Conservation (phyloP, 2,113 vertebrate species). For the Manacus vitellinus region DNA sequence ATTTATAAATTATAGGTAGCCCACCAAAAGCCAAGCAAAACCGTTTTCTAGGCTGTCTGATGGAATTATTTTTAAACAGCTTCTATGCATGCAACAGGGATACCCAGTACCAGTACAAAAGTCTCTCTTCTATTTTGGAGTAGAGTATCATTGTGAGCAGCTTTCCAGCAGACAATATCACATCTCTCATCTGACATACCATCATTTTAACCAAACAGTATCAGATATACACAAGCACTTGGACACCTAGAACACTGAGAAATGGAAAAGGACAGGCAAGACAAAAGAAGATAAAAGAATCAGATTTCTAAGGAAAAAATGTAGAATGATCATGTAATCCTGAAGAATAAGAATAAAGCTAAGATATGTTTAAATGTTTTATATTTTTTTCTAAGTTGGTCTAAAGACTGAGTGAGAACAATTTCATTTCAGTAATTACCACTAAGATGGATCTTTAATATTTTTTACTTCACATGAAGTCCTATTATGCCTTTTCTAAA, state of each 20-base stretch:
- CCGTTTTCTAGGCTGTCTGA: neutral
- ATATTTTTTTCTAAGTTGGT: neutral
- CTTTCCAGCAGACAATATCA: neutral
- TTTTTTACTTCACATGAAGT: neutral
- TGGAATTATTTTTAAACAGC: neutral
- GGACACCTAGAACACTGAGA: neutral
- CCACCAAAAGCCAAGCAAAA: neutral
- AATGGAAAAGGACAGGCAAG: neutral
- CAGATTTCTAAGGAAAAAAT: neutral
- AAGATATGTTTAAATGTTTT: neutral
- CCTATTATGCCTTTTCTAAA: neutral
- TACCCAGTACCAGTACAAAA: neutral
- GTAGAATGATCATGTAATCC: neutral
- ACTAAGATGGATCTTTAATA: neutral
- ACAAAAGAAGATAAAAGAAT: neutral
- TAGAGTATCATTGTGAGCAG: neutral
- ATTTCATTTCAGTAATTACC: neutral
- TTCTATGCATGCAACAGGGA: neutral
- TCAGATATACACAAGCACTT: neutral
- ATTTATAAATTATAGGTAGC: neutral
- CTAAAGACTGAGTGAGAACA: neutral
- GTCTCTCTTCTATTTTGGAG: neutral
- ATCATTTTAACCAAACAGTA: neutral
- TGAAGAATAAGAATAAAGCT: neutral
- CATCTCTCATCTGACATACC: neutral